These are phyloP conservation scores for Oriolus oriolus DNA, from an alignment of 2,113 vertebrate genomes.

Conservation along the genomic window DNA sequence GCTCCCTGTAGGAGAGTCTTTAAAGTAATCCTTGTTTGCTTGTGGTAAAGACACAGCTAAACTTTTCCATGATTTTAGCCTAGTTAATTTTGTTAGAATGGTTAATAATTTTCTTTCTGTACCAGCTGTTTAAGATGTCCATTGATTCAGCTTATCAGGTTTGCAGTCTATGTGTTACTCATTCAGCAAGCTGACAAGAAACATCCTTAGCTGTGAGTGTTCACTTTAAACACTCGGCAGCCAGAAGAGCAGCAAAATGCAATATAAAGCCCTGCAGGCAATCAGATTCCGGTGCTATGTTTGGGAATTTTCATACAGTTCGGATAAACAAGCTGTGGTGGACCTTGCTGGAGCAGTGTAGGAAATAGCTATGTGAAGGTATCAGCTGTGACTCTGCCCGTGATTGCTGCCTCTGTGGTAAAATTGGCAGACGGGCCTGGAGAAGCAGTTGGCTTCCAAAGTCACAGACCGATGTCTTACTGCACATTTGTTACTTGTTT, in stretches of 20 bases:
- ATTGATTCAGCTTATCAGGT: neutral
- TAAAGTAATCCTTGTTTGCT: neutral
- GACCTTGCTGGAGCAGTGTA: neutral
- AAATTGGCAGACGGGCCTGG: neutral
- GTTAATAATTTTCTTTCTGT: neutral
- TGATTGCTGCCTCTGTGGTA: neutral
- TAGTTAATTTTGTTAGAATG: neutral
- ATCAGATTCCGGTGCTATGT: rapidly evolving
- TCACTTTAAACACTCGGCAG: neutral
- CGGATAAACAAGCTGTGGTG: neutral
- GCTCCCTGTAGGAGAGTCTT: neutral
- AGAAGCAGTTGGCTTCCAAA: neutral
- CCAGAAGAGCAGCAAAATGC: neutral
- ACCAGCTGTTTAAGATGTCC: neutral
- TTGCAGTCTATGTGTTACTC: neutral
- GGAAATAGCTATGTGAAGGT: neutral
- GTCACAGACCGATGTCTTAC: neutral
- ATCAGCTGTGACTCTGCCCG: neutral
- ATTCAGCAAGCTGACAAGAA: neutral
- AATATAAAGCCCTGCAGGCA: neutral
- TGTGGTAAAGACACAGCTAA: neutral
- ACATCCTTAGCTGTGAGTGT: neutral
- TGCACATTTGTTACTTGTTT: neutral
- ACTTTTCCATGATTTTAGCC: neutral
- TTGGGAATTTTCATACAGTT: neutral